Percentiles rank a stretch among this genome's conserved stretches.
Evolutionary conservation across 2,888 invertebrate genomes (phyloP).

Genomic region (Tortricodes alternella): DNA sequence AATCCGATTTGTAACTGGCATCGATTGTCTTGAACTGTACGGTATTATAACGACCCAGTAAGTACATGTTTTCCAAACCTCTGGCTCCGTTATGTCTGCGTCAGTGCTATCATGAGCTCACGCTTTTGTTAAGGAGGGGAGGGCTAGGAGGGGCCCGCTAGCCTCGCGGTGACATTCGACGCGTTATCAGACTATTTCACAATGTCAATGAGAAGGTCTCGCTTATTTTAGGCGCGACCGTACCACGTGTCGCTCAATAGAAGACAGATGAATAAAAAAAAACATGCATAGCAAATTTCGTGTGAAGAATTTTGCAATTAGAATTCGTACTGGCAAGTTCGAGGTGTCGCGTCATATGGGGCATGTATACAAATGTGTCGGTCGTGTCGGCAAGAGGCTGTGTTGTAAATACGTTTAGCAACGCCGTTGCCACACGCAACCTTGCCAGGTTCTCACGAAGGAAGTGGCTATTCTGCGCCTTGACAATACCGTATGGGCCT

Average conservation of each 20-base stretch:
- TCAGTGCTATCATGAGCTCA: slow-evolving; percentile 46
- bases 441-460: slow-evolving; percentile 82
- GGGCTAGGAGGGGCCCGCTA: slow-evolving; percentile 62
- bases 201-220: slow-evolving; percentile 83
- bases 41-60: slow-evolving; percentile 30
- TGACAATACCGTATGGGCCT: slow-evolving; percentile 80
- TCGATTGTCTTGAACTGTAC: slow-evolving; percentile 59
- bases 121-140: slow-evolving; percentile 52
- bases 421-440: slow-evolving; percentile 81
- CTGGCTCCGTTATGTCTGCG: slow-evolving; percentile 36
- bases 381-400: slow-evolving; percentile 73
- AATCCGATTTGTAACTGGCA: slow-evolving; percentile 11
- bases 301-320: slow-evolving; percentile 16
- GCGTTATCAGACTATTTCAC: slow-evolving; percentile 82
- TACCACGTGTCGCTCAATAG: slow-evolving; percentile 56
- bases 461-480: slow-evolving; percentile 81
- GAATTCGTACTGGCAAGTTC: slow-evolving; percentile 23
- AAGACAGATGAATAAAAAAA: slow-evolving; percentile 13
- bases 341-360: slow-evolving; percentile 41
- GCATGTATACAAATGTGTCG: slow-evolving; percentile 62
- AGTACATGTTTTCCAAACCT: slow-evolving; percentile 21
- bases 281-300: slow-evolving; percentile 17
- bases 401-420: slow-evolving; percentile 83
- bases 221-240: slow-evolving; percentile 69
- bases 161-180: slow-evolving; percentile 79